Evolutionary conservation across 2,113 vertebrate species (phyloP).

Genomic region (Zeus faber): DNA sequence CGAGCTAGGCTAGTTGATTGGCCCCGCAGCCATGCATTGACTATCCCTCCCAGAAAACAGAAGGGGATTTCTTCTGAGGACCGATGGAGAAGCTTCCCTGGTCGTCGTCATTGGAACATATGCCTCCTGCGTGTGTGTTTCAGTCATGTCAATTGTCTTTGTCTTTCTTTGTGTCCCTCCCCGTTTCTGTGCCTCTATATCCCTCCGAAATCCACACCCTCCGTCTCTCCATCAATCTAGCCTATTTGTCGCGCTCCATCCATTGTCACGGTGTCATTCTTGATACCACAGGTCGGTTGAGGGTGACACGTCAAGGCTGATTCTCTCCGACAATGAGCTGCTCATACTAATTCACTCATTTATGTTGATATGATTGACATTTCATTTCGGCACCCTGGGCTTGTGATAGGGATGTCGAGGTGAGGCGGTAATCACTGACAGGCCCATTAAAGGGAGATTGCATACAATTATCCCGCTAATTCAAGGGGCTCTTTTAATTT

Average conservation of each 20-base stretch:
- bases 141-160: too few relatives aligned
- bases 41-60: too few relatives aligned
- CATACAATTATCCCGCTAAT: constrained; percentile 93
- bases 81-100: too few relatives aligned
- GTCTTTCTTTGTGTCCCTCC: not conserved
- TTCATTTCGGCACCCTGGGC: constrained; percentile 69
- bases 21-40: too few relatives aligned
- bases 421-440: constrained; percentile 78
- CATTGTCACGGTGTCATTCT: not conserved
- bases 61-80: too few relatives aligned
- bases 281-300: constrained; percentile 27
- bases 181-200: not conserved
- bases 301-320: constrained; percentile 79
- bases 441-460: constrained; percentile 78
- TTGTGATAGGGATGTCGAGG: constrained; percentile 51
- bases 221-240: constrained; percentile 7
- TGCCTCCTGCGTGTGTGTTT: too few relatives aligned
- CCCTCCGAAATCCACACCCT: constrained; percentile 37
- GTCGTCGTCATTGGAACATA: too few relatives aligned
- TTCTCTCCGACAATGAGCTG: constrained; percentile 89
- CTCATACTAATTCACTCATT: constrained; percentile 89
- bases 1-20: too few relatives aligned
- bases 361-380: constrained; percentile 92
- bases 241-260: not conserved
- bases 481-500: constrained; percentile 90